Evolutionary conservation across 1,140 invertebrate species (phyloP).

Genomic region (Drosophila sucinea): DNA sequence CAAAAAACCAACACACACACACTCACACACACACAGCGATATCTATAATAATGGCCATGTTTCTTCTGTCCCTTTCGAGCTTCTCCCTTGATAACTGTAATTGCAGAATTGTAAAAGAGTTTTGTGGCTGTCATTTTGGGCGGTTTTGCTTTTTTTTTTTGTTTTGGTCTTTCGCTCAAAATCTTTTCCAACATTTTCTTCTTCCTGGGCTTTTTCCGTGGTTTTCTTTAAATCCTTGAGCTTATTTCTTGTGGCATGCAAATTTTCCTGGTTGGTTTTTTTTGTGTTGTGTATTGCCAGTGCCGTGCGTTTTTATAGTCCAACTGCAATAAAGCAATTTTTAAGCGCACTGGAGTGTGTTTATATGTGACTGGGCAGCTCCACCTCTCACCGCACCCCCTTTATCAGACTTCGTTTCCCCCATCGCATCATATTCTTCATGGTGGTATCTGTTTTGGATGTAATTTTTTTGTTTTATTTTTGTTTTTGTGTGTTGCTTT

Average conservation of each 20-base stretch:
- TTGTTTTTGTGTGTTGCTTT: constrained; percentile 50
- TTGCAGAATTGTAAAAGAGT: constrained; percentile 34
- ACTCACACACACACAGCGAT: background rate
- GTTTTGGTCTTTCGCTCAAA: background rate
- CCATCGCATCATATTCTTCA: constrained; percentile 30
- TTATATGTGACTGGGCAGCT: constrained; percentile 74
- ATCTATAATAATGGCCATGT: constrained; percentile 16
- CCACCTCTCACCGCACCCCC: constrained; percentile 2
- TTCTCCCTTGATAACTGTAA: constrained; percentile 15
- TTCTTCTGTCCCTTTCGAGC: constrained; percentile 1
- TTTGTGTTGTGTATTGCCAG: constrained; percentile 28
- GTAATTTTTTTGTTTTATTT: constrained; percentile 41
- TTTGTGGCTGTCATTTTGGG: constrained; percentile 45
- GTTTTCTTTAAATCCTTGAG: constrained; percentile 67
- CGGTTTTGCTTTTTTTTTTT: constrained; percentile 31
- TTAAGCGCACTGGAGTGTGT: constrained; percentile 81
- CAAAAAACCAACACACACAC: background rate
- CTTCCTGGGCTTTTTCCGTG: constrained; percentile 25
- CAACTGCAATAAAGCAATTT: constrained; percentile 81
- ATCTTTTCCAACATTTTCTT: constrained; percentile 24
- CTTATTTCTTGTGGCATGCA: constrained; percentile 78
- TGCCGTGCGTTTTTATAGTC: constrained; percentile 80
- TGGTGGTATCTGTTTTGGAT: constrained; percentile 54
- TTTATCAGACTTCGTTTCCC: constrained; percentile 19
- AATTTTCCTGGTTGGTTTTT: constrained; percentile 67